Evolutionary conservation across 2,888 invertebrate genomes (phyloP).

Genomic region (Nipponacmea schrenckii): DNA sequence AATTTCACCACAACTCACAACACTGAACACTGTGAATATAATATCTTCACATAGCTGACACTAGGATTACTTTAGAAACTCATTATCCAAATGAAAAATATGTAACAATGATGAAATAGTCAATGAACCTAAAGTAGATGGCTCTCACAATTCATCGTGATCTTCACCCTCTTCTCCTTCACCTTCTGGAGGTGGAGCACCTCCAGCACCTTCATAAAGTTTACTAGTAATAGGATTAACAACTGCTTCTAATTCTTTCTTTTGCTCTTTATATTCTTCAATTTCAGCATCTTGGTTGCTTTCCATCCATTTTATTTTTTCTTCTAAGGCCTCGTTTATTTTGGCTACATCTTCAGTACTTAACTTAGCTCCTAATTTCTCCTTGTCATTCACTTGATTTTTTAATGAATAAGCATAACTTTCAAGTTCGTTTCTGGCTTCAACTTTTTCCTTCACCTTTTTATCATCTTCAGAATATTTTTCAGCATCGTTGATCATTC

Average conservation of each 20-base stretch:
- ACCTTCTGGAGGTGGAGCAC: constrained; percentile 71
- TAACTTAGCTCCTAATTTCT: constrained; percentile 91
- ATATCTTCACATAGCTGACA: too few species aligned
- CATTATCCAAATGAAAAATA: too few species aligned
- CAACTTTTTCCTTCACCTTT: constrained; percentile 83
- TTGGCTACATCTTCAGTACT: constrained; percentile 91
- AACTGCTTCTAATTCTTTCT: constrained; percentile 91
- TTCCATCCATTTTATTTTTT: constrained; percentile 97
- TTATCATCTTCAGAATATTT: constrained; percentile 99
- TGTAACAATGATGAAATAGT: background rate
- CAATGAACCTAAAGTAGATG: constrained; percentile 11
- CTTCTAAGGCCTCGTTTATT: constrained; percentile 94
- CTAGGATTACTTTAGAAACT: too few species aligned
- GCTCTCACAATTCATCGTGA: constrained; percentile 73
- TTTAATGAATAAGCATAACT: constrained; percentile 94
- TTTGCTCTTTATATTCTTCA: constrained; percentile 92
- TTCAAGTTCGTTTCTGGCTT: constrained; percentile 95
- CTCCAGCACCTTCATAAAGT: constrained; percentile 86
- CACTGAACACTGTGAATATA: too few species aligned
- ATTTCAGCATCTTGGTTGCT: constrained; percentile 91
- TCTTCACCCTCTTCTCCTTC: constrained; percentile 70
- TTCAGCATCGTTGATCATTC: constrained; percentile 99
- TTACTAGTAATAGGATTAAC: constrained; percentile 97
- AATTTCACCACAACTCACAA: too few species aligned
- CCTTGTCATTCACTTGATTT: constrained; percentile 95